Base-by-base conservation (phyloP, 2,888 invertebrate genomes). In the Ellobium chinense region DNA sequence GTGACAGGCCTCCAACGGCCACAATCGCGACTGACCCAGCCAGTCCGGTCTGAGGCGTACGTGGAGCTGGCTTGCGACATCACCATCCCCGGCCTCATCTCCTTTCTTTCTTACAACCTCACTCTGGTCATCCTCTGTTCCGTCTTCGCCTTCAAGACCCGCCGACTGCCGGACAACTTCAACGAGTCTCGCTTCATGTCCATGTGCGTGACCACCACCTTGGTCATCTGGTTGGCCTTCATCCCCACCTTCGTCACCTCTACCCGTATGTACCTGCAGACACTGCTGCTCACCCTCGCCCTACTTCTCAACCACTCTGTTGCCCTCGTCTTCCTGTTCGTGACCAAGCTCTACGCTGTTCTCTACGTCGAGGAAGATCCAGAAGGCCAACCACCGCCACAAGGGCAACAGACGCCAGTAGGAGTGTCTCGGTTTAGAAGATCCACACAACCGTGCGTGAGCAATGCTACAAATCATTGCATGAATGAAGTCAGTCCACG, bases 111-210 rank as follows among this genome's bases (percentile, higher is more conserved):
- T 54, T 90, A 88, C 84, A 89, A 90, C 84, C 81, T 88, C 9
- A 56, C 90, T 4, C 84, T 91, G 56, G 86, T 91, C 24, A 31
- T 88, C 37, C 83, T 87, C 37, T 88, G 89, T 68, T 84, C 89
- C 9, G 80, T 88, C 54, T 89, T 88, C 70, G 90, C 90, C 58
- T 90, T 91, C 83, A 90, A 89, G 80, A 88, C 89, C 46, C 77
- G 91, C 36, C 89, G 88, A 77, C 83, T 89, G 7, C 91, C 91
- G 21, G 89, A 90, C 78, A 90, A 90, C 74, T 91, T 88, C 83
- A 91, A 91, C 83, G 91, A 91, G 84, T 88, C 90, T 1, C 86
- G 89, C 3, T 90, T 89, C 83, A 90, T 89, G 73, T 83, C 87
- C 14, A 85, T 89, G 84, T 89, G 88, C 62, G 90, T 90, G 12